Conservation (phyloP, 2,888 invertebrate genomes). For the Synanthedon tipuliformis region DNA sequence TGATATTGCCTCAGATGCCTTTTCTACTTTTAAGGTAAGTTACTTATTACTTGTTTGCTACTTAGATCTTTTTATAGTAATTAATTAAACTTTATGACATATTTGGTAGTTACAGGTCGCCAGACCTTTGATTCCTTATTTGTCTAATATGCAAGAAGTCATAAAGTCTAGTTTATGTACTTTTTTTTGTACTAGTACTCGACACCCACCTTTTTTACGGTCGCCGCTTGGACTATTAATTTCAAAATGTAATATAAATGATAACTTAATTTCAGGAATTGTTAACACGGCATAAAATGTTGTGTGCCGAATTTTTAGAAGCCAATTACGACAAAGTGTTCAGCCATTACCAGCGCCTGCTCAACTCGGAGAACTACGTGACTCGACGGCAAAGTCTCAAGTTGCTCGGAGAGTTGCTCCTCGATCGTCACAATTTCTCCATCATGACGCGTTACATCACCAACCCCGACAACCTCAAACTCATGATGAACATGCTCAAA, state of each 20-base stretch:
- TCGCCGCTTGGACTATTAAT: no score
- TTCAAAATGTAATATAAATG: no score
- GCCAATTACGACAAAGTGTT: slow-evolving; percentile 99
- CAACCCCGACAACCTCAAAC: slow-evolving; percentile 98
- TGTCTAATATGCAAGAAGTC: no score
- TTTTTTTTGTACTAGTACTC: no score
- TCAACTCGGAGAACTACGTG: slow-evolving; percentile 99
- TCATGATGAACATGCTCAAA: slow-evolving; percentile 99
- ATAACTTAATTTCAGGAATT: slow-evolving; percentile 76
- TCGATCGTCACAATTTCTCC: slow-evolving; percentile 99
- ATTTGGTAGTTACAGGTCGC: no score
- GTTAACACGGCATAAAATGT: slow-evolving; percentile 92
- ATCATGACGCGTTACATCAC: slow-evolving; percentile 99
- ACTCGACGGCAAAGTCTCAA: slow-evolving; percentile 98
- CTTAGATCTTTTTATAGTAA: not conserved
- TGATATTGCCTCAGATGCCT: slow-evolving; percentile 99
- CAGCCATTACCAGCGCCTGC: slow-evolving; percentile 93
- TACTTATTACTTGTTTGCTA: not conserved
- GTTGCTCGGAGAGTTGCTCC: slow-evolving; percentile 93
- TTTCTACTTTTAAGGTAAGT: slow-evolving; percentile 98
- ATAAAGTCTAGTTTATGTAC: no score
- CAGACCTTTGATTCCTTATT: no score
- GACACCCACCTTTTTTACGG: no score
- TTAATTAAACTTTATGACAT: no score
- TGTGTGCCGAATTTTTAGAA: slow-evolving; percentile 99